These are phyloP conservation scores for Chaetorhynchus papuensis DNA, from an alignment of 2,113 vertebrate genomes.

Conservation along the genomic window DNA sequence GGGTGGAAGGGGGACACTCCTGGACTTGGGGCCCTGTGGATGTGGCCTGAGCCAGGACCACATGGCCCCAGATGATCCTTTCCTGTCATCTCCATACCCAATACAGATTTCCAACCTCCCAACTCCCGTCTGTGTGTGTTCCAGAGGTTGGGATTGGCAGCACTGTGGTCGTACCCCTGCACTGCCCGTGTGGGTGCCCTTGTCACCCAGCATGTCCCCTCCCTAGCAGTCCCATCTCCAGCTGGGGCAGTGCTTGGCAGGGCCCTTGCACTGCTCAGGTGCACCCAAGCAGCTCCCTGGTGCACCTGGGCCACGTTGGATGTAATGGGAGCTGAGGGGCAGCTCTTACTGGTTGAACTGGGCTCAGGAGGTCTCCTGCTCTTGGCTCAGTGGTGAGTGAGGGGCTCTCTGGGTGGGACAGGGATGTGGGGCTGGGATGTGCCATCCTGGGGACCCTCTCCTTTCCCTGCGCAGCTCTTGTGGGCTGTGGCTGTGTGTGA, in stretches of 20 bases:
- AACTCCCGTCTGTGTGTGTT: fast-evolving
- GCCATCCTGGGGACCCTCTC: neutral
- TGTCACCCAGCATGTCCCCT: fast-evolving
- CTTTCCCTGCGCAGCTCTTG: neutral
- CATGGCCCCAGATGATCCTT: neutral
- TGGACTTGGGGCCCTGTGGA: neutral
- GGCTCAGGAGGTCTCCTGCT: neutral
- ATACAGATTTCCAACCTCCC: neutral
- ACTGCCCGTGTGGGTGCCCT: neutral
- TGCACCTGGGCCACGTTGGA: neutral
- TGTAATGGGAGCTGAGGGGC: neutral
- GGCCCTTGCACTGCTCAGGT: neutral
- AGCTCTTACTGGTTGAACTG: neutral
- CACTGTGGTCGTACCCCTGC: fast-evolving
- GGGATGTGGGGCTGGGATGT: neutral
- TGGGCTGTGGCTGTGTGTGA: neutral
- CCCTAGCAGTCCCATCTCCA: neutral
- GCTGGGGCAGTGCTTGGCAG: neutral
- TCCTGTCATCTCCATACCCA: neutral
- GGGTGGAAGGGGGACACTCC: neutral
- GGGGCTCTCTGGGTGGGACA: neutral
- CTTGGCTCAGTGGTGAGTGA: neutral
- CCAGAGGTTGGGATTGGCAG: fast-evolving
- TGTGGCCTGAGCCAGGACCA: neutral
- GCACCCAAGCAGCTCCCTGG: neutral